Percentiles rank a stretch among this genome's conserved stretches.
These are phyloP conservation scores for Hippolais icterina DNA, from an alignment of 2,113 vertebrate species.

Conservation along the genomic window DNA sequence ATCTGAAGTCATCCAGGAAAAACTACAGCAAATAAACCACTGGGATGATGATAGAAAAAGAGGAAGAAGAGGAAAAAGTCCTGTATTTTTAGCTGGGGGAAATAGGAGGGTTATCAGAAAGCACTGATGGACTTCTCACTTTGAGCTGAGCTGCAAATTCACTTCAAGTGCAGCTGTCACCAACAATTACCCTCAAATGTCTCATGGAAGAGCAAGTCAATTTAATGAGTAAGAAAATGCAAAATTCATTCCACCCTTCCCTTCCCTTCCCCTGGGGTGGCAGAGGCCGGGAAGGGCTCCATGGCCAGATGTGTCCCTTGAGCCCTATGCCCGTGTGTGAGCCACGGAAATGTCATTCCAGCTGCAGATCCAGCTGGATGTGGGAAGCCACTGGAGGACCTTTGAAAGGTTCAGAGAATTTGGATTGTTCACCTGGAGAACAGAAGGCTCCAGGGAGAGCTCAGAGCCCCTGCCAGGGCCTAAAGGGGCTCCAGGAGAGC, in stretches of 20 bases:
- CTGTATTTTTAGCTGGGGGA: not conserved
- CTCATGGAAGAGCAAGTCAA: not conserved
- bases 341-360: not conserved
- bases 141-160: not conserved
- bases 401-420: not conserved
- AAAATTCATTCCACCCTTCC: not conserved
- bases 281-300: not conserved
- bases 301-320: not conserved
- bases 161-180: not conserved
- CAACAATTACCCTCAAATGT: not conserved
- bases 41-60: not conserved
- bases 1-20: not conserved
- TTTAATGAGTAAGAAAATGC: not conserved
- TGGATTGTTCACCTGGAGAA: not conserved
- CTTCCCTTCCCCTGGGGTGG: too few species aligned
- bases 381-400: not conserved
- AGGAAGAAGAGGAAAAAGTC: not conserved
- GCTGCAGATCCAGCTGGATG: not conserved
- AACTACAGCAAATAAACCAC: not conserved
- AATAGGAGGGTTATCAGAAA: not conserved
- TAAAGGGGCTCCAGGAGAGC: not conserved
- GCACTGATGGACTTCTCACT: not conserved
- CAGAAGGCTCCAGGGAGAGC: not conserved
- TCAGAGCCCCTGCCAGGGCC: not conserved
- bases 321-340: rapidly evolving